Base-by-base conservation (phyloP, 1,140 invertebrate genomes). In the Tetramorium alpestre region DNA sequence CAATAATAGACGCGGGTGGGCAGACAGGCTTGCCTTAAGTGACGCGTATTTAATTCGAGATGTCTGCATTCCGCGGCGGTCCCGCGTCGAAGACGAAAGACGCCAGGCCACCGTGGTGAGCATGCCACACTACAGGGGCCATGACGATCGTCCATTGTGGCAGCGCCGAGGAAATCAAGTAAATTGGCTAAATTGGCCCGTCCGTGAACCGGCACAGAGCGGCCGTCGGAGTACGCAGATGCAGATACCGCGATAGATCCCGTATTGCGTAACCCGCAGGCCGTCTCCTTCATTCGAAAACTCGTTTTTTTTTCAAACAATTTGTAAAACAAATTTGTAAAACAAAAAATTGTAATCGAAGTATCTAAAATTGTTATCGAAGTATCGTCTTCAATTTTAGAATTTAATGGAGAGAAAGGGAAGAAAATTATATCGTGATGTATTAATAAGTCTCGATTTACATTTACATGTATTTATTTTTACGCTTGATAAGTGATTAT, bases 181-280 rank as follows among this genome's bases (percentile, higher is more conserved):
- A 89, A 93, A 93, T 93, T 93, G 91, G 88, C 82, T 93, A 76
- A 93, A 93, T 93, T 93, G 88, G 84, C 76, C 81, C 86, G 89
- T 92, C 89, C 89, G 75, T 91, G 90, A 92, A 90, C 91, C 65
- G 77, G 25, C 54, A 22, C 87, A n/a, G 62, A 18, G 64, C 56
- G 25, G 49, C 56, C 28, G 47, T 49, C 70, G 22, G 25, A 69
- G 2, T 18, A 88, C 89, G 72, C 60, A 75, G 78, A 91, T 91
- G 87, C 84, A 90, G 84, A 90, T 73, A 67, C 51, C 56, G 69
- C 69, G 87, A 90, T 88, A 87, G 62, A 87, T 76, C 64, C 47
- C 28, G 62, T 47, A 54, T 80, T 85, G 38, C 65, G 78, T 78
- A 82, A 77, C 56, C 41, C 38, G 69, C 62, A 62, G 51, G 3